phyloP scores from a whole-genome alignment of 2,113 vertebrate species.

The Fregetta grallaria region DNA sequence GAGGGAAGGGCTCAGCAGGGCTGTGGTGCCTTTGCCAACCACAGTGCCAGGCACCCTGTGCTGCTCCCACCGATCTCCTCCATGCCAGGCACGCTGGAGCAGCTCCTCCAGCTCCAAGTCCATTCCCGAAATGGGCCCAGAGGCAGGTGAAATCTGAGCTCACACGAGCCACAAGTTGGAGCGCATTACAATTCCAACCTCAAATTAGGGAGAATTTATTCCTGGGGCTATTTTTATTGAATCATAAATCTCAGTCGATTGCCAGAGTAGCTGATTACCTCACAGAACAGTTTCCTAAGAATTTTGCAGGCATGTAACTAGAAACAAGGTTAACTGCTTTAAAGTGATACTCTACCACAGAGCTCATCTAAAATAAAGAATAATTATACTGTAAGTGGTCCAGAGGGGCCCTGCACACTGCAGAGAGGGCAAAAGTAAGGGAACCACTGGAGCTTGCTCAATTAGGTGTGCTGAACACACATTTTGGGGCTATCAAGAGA shows the following conservation, averaged over 20 bases:
- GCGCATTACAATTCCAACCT: slow-evolving; percentile 1
- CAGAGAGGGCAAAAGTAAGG: not conserved
- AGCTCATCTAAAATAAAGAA: not conserved
- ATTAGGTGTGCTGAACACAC: not conserved
- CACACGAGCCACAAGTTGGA: slow-evolving; percentile 11
- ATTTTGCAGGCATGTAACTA: not conserved
- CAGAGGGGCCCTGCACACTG: not conserved
- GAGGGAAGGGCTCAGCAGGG: not conserved
- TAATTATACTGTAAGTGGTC: not conserved
- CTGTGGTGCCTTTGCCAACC: not conserved
- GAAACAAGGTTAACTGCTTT: slow-evolving; percentile 37
- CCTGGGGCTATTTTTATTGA: slow-evolving; percentile 58
- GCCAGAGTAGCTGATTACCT: slow-evolving; percentile 30
- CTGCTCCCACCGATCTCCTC: not conserved
- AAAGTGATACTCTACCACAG: not conserved
- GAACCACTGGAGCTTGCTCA: not conserved
- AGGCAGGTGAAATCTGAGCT: slow-evolving; percentile 51
- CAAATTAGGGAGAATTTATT: slow-evolving; percentile 62
- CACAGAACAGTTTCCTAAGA: not conserved
- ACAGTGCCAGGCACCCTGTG: not conserved
- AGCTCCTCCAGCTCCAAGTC: slow-evolving; percentile 8
- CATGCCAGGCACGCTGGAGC: not conserved
- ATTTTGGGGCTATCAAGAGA: not conserved
- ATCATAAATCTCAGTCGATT: slow-evolving; percentile 33
- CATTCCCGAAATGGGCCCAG: slow-evolving; percentile 21